These are phyloP conservation scores for Hydroisotoma schaefferi DNA, from an alignment of 2,888 invertebrate species.

Conservation along the genomic window DNA sequence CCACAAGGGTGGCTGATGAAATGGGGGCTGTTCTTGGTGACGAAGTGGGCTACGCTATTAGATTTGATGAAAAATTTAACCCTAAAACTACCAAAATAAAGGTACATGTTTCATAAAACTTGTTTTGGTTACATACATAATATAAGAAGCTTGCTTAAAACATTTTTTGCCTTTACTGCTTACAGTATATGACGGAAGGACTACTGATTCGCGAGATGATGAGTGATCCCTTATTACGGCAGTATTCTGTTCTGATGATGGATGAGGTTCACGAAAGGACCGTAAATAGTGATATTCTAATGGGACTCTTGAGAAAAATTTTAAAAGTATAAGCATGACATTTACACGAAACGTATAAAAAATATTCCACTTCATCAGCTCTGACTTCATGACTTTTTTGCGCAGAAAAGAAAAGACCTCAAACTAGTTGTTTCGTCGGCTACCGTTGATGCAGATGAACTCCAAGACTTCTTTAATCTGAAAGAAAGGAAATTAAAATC, in stretches of 20 bases:
- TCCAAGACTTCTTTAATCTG: constrained; percentile 72
- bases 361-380: not conserved
- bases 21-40: constrained; percentile 70
- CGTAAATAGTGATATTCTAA: constrained; percentile 84
- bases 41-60: constrained; percentile 80
- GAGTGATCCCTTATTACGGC: constrained; percentile 83
- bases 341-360: not conserved
- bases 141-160: not conserved
- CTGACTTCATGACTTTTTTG: not conserved
- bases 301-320: constrained; percentile 92
- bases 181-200: constrained; percentile 93
- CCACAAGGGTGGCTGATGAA: constrained; percentile 84
- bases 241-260: constrained; percentile 81
- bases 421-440: constrained; percentile 89
- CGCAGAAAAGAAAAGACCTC: constrained; percentile 71
- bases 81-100: constrained; percentile 66
- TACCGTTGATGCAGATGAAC: constrained; percentile 86
- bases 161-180: constrained; percentile 33
- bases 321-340: constrained; percentile 59
- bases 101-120: constrained; percentile 53
- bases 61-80: constrained; percentile 66
- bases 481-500: constrained; percentile 51
- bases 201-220: constrained; percentile 91
- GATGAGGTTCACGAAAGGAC: constrained; percentile 96
- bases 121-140: not conserved